Evolutionary conservation across 2,888 invertebrate species (phyloP).

Genomic region (Leucoma salicis): DNA sequence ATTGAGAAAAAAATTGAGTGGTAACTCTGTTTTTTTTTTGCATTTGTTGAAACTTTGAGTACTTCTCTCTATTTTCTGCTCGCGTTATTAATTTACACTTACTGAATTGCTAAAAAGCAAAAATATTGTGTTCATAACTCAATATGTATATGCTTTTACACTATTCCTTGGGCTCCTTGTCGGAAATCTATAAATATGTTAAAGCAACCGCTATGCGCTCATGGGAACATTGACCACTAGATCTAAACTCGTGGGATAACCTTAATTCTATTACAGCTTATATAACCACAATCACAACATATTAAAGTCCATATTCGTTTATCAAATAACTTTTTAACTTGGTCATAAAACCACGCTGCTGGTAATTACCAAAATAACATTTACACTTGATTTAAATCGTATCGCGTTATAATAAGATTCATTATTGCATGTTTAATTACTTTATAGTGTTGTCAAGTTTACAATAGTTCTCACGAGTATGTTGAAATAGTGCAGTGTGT

Average conservation of each 20-base stretch:
- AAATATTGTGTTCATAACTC: too few species aligned
- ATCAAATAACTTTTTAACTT: not conserved
- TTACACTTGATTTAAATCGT: not conserved
- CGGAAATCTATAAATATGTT: too few species aligned
- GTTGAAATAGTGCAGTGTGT: constrained; percentile 68
- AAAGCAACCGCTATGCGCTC: not conserved
- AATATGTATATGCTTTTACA: too few species aligned
- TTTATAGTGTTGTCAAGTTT: constrained; percentile 14
- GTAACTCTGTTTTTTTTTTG: too few species aligned
- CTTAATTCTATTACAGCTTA: not conserved
- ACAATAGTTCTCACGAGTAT: constrained; percentile 61
- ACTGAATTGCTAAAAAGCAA: too few species aligned
- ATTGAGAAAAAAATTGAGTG: too few species aligned
- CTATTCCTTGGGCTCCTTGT: too few species aligned
- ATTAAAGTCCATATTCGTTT: not conserved
- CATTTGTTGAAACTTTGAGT: too few species aligned
- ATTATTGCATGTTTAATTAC: not conserved
- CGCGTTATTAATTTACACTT: too few species aligned
- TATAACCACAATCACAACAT: not conserved
- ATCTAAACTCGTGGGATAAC: not conserved
- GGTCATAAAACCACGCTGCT: not conserved
- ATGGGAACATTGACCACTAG: constrained; percentile 5
- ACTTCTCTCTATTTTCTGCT: too few species aligned
- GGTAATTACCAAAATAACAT: not conserved
- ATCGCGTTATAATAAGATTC: not conserved